phyloP scores from a whole-genome alignment of 2,888 invertebrate species.

The Pseudanteris insignis region DNA sequence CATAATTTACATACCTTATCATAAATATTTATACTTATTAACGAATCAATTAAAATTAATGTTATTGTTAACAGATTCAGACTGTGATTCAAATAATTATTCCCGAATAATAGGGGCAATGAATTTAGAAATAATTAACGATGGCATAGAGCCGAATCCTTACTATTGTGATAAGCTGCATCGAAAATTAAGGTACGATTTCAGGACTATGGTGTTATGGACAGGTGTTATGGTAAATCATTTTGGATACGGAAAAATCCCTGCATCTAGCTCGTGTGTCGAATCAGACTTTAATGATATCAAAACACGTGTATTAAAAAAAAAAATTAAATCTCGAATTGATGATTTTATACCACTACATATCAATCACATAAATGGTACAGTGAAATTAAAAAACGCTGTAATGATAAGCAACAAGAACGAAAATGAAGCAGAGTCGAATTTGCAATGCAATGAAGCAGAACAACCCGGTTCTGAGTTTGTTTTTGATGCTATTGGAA shows the following conservation, averaged over 20 bases:
- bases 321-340: neutral
- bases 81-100: no score
- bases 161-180: neutral
- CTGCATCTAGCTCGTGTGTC: neutral
- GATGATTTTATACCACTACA: conserved; percentile 2
- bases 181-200: conserved; percentile 2
- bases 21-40: no score
- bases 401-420: neutral
- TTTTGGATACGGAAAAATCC: conserved; percentile 3
- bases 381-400: neutral
- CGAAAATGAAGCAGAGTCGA: no score
- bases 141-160: no score
- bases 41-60: no score
- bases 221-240: neutral
- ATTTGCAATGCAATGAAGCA: no score
- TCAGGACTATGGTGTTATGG: conserved; percentile 2
- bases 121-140: no score
- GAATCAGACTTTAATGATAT: conserved; percentile 9
- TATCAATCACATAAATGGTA: conserved; percentile 1
- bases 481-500: no score
- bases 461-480: no score
- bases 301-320: conserved; percentile 5
- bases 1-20: no score
- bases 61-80: no score
- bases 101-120: no score